Evolutionary conservation across 1,140 invertebrate genomes (phyloP).

Genomic region (Littorina saxatilis): DNA sequence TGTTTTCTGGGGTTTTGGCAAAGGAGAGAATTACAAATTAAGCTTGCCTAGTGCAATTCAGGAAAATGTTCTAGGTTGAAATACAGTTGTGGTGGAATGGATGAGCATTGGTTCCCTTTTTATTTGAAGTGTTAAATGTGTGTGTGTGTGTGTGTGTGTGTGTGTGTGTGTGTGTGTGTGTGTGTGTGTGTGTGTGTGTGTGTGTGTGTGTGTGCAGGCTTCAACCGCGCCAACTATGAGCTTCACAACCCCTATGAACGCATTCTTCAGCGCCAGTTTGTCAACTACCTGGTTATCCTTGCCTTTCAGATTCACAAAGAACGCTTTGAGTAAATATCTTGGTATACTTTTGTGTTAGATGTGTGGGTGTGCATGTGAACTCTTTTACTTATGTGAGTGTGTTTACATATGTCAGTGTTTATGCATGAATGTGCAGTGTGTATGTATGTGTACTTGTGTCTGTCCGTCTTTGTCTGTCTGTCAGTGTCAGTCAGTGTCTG

Average conservation of each 20-base stretch:
- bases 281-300: constrained; percentile 72
- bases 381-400: neutral
- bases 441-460: neutral
- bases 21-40: too few relatives aligned
- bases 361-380: neutral
- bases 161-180: too few relatives aligned
- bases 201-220: constrained; percentile 56
- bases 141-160: too few relatives aligned
- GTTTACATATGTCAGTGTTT: neutral
- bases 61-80: too few relatives aligned
- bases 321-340: constrained; percentile 60
- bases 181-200: too few relatives aligned
- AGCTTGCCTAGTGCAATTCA: too few relatives aligned
- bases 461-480: neutral
- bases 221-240: constrained; percentile 59
- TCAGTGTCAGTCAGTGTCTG: too few relatives aligned
- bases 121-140: too few relatives aligned
- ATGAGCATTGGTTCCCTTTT: too few relatives aligned
- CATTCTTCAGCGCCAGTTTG: constrained; percentile 72
- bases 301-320: constrained; percentile 69
- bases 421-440: neutral
- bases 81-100: too few relatives aligned
- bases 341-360: neutral
- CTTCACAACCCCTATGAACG: constrained; percentile 74
- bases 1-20: too few relatives aligned